These are phyloP conservation scores for Pogonus chalceus DNA, from an alignment of 1,140 invertebrate species.

Conservation along the genomic window DNA sequence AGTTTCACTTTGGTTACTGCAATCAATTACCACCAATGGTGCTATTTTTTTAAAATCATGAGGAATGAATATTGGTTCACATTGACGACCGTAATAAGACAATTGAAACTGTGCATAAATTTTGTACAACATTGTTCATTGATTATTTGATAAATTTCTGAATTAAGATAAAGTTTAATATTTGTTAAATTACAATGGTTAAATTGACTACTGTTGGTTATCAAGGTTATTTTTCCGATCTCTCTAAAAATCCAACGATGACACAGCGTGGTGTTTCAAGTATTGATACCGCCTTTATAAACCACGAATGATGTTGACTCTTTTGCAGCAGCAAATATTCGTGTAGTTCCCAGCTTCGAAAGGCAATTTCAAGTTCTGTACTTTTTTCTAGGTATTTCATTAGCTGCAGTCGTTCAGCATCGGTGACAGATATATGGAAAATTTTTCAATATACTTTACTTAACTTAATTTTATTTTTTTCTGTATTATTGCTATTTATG, in stretches of 20 bases:
- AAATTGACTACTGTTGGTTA: slow-evolving; percentile 15
- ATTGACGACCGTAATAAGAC: slow-evolving; percentile 20
- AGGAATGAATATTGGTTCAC: slow-evolving; percentile 11
- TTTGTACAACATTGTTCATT: slow-evolving; percentile 24
- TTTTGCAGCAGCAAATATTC: slow-evolving; percentile 13
- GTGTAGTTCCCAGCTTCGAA: slow-evolving; percentile 13
- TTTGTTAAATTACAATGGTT: slow-evolving; percentile 16
- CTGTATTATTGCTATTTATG: slow-evolving; percentile 2
- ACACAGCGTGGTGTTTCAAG: slow-evolving; percentile 15
- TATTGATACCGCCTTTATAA: slow-evolving; percentile 11
- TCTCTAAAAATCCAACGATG: slow-evolving; percentile 15
- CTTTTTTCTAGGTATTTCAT: slow-evolving; percentile 19
- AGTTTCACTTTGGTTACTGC: slow-evolving; percentile 26
- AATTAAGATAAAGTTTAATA: slow-evolving; percentile 28
- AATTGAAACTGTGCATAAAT: slow-evolving; percentile 25
- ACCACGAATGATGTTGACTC: slow-evolving; percentile 11
- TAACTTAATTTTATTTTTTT: slow-evolving; percentile 13
- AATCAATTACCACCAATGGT: slow-evolving; percentile 27
- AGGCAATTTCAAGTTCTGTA: background rate
- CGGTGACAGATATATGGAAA: slow-evolving; percentile 20
- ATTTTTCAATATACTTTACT: slow-evolving; percentile 17
- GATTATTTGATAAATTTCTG: slow-evolving; percentile 22
- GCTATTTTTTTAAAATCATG: slow-evolving; percentile 17
- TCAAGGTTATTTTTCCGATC: slow-evolving; percentile 11
- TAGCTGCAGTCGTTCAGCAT: slow-evolving; percentile 18